Conservation (phyloP, 2,113 vertebrate species). For the Callochromis pleurospilus region DNA sequence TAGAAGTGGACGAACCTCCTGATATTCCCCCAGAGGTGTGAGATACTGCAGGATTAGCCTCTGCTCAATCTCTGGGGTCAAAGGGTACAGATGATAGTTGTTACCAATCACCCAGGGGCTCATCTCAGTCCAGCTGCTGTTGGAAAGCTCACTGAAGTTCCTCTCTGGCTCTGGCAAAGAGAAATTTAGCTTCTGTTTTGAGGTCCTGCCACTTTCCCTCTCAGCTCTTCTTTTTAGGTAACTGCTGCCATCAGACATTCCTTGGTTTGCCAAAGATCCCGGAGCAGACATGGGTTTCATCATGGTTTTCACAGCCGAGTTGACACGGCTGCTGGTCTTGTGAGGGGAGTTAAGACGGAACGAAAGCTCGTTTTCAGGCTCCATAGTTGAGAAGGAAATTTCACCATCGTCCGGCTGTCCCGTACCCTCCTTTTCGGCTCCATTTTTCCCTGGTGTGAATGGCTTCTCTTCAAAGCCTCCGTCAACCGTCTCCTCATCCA, state of each 20-base stretch:
- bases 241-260: conserved; percentile 60
- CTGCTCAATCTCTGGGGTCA: conserved; percentile 94
- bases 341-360: conserved; percentile 81
- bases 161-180: conserved; percentile 84
- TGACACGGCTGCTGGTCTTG: conserved; percentile 78
- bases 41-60: conserved; percentile 96
- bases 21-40: conserved; percentile 95
- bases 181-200: conserved; percentile 90
- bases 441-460: conserved; percentile 55
- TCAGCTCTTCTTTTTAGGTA: conserved; percentile 74
- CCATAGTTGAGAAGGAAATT: conserved; percentile 51
- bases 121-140: conserved; percentile 99
- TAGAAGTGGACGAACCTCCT: conserved; percentile 80
- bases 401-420: conserved; percentile 18
- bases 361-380: conserved; percentile 78
- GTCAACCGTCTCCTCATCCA: conserved; percentile 93
- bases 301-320: conserved; percentile 76
- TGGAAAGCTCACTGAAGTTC: conserved; percentile 90
- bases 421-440: conserved; percentile 35
- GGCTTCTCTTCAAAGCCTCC: conserved; percentile 84
- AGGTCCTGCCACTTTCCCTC: conserved; percentile 79
- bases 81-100: conserved; percentile 91
- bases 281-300: conserved; percentile 73
- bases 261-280: conserved; percentile 8
- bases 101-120: conserved; percentile 98